Evolutionary conservation across 2,797 vertebrate species (phyloP).

Genomic region (Rhadinocentrus ornatus): DNA sequence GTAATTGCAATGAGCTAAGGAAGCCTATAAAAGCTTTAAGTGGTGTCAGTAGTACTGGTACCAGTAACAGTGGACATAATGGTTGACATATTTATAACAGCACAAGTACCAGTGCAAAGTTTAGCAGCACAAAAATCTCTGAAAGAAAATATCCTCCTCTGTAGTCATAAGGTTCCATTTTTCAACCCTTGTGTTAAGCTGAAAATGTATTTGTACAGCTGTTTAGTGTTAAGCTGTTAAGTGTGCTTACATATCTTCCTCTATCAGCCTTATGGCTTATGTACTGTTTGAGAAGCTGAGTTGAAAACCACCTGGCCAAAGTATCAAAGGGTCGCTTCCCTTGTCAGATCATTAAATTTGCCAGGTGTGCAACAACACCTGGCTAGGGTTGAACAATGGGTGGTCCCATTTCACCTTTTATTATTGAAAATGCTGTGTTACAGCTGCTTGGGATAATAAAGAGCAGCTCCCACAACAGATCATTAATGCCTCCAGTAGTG

Average conservation of each 20-base stretch:
- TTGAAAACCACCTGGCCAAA: conserved; percentile 27
- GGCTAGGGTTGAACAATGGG: conserved; percentile 60
- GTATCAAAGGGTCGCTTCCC: conserved; percentile 60
- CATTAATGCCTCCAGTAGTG: conserved; percentile 66
- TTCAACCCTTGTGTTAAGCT: conserved; percentile 12
- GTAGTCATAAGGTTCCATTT: conserved; percentile 6
- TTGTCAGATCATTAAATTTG: conserved; percentile 74
- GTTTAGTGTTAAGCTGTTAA: conserved; percentile 31
- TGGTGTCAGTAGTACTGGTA: not conserved
- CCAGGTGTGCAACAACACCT: conserved; percentile 68
- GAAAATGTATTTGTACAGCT: conserved; percentile 8
- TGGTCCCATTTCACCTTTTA: conserved; percentile 68
- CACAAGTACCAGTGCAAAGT: not conserved
- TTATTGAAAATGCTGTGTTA: conserved; percentile 68
- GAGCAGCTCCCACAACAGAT: conserved; percentile 75
- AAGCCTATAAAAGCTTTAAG: not conserved
- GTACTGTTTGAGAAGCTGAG: not conserved
- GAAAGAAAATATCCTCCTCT: conserved; percentile 11
- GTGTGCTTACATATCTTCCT: conserved; percentile 16
- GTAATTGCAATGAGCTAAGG: not conserved
- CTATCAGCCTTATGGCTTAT: not conserved
- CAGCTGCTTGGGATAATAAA: conserved; percentile 71
- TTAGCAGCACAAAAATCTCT: not conserved
- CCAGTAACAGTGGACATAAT: not conserved
- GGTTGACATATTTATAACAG: not conserved